These are phyloP conservation scores for Lepus oiostolus DNA, from an alignment of 2,797 vertebrate genomes.

Conservation along the genomic window DNA sequence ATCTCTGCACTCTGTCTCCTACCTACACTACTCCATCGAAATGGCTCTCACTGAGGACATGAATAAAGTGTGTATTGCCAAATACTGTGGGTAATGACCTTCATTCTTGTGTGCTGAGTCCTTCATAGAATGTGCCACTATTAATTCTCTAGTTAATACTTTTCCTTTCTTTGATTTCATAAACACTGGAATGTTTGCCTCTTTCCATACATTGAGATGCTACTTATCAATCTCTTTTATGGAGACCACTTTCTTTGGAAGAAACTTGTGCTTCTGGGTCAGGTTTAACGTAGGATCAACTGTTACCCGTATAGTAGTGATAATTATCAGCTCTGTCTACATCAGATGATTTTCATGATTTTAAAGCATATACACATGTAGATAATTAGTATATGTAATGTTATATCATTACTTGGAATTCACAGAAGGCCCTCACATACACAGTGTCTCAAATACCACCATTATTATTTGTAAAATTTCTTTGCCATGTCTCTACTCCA, in stretches of 20 bases:
- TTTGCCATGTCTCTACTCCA: neutral
- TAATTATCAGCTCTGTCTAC: neutral
- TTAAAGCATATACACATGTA: neutral
- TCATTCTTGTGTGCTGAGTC: neutral
- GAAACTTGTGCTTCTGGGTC: neutral
- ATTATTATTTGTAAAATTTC: neutral
- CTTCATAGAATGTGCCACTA: neutral
- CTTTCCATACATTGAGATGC: fast-evolving
- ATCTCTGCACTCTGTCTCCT: neutral
- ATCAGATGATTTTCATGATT: neutral
- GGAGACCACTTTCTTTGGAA: neutral
- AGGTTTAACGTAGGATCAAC: neutral
- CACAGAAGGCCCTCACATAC: neutral
- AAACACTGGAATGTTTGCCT: neutral
- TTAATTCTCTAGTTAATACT: neutral
- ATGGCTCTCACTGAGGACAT: neutral
- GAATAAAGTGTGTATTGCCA: neutral
- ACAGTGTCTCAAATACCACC: neutral
- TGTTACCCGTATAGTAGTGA: neutral
- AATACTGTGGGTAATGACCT: neutral
- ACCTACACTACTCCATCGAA: neutral
- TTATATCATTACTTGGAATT: neutral
- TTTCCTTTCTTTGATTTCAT: neutral
- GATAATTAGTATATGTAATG: neutral
- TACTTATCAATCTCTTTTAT: neutral